A percentile compares a stretch with the other conserved stretches of the same genome.
Conservation (phyloP, 2,797 vertebrate genomes). For the Falco columbarius region DNA sequence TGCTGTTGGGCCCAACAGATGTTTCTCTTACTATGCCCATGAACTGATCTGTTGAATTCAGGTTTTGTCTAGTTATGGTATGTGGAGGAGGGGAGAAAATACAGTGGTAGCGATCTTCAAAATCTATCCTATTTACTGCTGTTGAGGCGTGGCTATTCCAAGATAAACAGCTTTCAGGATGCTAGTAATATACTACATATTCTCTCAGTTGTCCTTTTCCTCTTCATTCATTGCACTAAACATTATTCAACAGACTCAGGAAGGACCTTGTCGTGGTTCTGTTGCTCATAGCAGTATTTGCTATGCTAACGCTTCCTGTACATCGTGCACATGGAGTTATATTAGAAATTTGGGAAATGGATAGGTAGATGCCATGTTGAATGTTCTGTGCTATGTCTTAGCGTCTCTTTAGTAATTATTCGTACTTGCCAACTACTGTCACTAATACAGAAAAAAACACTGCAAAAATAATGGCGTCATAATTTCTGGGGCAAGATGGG, state of each 20-base stretch:
- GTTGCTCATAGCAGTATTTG: constrained; percentile 57
- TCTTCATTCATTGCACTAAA: neutral
- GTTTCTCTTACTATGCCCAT: neutral
- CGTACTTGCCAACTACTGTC: neutral
- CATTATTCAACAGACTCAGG: constrained; percentile 47
- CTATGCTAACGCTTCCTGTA: constrained; percentile 49
- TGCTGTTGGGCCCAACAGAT: neutral
- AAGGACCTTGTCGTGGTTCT: constrained; percentile 68
- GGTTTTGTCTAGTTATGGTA: neutral
- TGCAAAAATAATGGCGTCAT: neutral
- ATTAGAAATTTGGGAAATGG: neutral
- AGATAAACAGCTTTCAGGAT: neutral
- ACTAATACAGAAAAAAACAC: neutral
- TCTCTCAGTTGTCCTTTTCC: neutral
- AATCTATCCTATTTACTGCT: neutral
- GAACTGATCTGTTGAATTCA: neutral
- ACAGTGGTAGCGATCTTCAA: neutral
- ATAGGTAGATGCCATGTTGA: neutral
- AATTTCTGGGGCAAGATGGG: neutral
- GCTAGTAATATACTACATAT: neutral
- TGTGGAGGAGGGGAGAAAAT: neutral
- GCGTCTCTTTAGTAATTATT: neutral
- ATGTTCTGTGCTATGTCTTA: neutral
- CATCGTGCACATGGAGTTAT: neutral
- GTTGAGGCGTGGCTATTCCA: neutral